Conservation (phyloP, 2,113 vertebrate genomes). For the Hymenochirus boettgeri region DNA sequence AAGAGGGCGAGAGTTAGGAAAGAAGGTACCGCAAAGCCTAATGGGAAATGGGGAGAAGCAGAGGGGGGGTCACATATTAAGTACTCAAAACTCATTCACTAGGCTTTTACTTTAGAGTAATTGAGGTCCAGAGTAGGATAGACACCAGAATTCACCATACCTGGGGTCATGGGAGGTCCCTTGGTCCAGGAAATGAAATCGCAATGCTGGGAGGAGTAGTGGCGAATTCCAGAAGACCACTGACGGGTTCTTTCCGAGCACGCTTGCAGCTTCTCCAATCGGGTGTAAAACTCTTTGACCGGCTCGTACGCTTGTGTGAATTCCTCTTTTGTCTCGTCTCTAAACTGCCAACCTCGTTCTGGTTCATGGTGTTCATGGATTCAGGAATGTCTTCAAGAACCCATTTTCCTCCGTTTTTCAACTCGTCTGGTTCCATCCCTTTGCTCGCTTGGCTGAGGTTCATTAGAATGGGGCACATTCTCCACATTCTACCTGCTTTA, state of each 20-base stretch:
- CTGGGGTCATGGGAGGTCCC: constrained; percentile 90
- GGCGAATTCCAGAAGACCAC: constrained; percentile 89
- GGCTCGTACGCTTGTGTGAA: constrained; percentile 58
- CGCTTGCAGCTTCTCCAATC: constrained; percentile 76
- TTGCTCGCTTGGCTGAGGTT: constrained; percentile 7
- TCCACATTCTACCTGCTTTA: accelerated
- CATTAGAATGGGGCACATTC: neutral
- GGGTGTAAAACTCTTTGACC: constrained; percentile 55
- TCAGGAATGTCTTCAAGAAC: constrained; percentile 86
- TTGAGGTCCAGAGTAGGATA: too few relatives aligned
- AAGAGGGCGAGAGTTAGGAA: too few relatives aligned
- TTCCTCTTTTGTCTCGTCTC: constrained; percentile 56
- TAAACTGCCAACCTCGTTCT: constrained; percentile 29
- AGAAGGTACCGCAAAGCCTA: too few relatives aligned
- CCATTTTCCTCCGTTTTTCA: constrained; percentile 74
- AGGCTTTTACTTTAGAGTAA: too few relatives aligned
- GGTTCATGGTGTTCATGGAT: constrained; percentile 76
- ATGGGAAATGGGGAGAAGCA: too few relatives aligned
- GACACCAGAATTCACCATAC: constrained; percentile 67
- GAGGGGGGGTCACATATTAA: too few relatives aligned
- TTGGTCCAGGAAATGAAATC: constrained; percentile 86
- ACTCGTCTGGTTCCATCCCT: constrained; percentile 10
- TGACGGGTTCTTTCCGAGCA: constrained; percentile 91
- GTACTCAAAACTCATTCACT: too few relatives aligned
- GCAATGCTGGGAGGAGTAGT: constrained; percentile 81